phyloP scores from a whole-genome alignment of 2,888 invertebrate species.

The Byasa hedistus region DNA sequence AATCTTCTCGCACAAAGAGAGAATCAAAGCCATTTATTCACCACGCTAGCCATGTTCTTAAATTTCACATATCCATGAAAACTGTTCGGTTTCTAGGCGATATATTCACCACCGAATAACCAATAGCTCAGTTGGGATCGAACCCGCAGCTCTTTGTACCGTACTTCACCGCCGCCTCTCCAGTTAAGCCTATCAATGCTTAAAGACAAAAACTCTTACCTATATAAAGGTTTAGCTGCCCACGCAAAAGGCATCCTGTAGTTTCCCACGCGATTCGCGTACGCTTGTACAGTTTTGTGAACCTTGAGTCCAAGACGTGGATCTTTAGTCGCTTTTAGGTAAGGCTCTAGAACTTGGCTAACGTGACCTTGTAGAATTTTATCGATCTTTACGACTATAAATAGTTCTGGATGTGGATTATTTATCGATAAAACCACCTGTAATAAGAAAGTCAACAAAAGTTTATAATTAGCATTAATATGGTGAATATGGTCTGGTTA shows the following conservation, averaged over 20 bases:
- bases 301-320: constrained; percentile 88
- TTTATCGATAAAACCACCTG: constrained; percentile 94
- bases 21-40: neutral
- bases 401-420: constrained; percentile 94
- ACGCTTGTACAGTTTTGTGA: constrained; percentile 88
- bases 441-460: constrained; percentile 35
- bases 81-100: too few species aligned
- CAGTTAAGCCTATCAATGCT: too few species aligned
- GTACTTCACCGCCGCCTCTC: too few species aligned
- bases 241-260: constrained; percentile 99
- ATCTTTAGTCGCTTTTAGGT: constrained; percentile 90
- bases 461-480: neutral
- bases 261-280: constrained; percentile 90
- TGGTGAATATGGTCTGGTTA: neutral
- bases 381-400: constrained; percentile 94
- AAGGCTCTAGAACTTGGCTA: constrained; percentile 91
- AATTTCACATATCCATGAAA: too few species aligned
- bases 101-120: too few species aligned
- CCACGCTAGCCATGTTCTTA: too few species aligned
- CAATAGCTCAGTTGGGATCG: too few species aligned
- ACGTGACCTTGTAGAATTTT: constrained; percentile 95
- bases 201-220: constrained; percentile 43
- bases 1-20: neutral
- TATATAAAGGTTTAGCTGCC: constrained; percentile 94
- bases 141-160: too few species aligned